Percentiles rank a stretch among this genome's conserved stretches.
Evolutionary conservation across 2,888 invertebrate genomes (phyloP).

Genomic region (Mesorhabditis belari): DNA sequence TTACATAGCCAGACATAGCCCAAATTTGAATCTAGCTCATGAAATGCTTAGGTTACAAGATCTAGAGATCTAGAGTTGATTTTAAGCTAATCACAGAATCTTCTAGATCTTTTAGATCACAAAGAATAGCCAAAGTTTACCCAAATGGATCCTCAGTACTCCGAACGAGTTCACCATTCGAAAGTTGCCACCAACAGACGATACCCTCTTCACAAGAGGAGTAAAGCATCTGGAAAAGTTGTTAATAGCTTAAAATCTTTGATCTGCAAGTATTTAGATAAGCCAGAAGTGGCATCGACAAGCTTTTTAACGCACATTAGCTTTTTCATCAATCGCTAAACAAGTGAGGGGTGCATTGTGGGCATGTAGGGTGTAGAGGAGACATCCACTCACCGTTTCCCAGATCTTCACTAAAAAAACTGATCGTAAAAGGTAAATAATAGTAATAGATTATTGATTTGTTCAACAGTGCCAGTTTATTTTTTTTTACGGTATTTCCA

Average conservation of each 20-base stretch:
- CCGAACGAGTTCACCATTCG: constrained; percentile 17
- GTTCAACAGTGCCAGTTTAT: no score
- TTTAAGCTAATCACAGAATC: neutral
- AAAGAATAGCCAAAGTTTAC: neutral
- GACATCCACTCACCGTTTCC: neutral
- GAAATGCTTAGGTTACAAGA: neutral
- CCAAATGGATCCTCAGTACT: constrained; percentile 11
- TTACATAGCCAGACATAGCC: no score
- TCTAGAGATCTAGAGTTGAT: neutral
- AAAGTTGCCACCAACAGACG: constrained; percentile 47
- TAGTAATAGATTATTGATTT: no score
- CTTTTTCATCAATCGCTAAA: constrained; percentile 17
- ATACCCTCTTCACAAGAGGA: constrained; percentile 41
- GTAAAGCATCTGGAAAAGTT: constrained; percentile 22
- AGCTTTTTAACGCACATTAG: constrained; percentile 5
- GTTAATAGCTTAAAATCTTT: neutral
- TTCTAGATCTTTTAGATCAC: neutral
- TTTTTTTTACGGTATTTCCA: neutral
- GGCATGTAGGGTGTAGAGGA: constrained; percentile 18
- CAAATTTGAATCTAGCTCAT: no score
- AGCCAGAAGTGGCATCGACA: neutral
- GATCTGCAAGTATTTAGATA: neutral
- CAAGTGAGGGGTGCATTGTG: constrained; percentile 35
- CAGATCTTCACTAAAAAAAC: neutral
- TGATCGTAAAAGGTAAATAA: no score